Percentiles rank a stretch among this genome's conserved stretches.
Conservation (phyloP, 2,113 vertebrate genomes). For the Catagonus wagneri region DNA sequence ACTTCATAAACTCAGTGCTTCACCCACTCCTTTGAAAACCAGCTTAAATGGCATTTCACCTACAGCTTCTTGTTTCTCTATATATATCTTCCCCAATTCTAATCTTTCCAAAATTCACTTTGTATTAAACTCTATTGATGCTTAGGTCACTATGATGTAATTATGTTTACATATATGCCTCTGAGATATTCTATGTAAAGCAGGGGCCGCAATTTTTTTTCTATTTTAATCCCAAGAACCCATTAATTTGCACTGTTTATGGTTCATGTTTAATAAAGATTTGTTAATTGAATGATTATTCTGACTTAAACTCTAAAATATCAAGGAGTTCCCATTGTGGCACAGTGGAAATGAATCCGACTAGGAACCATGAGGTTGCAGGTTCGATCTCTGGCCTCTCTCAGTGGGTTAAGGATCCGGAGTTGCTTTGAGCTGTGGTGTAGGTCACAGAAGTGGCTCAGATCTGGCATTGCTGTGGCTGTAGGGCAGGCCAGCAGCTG, state of each 20-base stretch:
- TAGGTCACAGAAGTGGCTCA: too few relatives aligned
- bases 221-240: not conserved
- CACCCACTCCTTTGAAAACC: not conserved
- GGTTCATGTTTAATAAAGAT: not conserved
- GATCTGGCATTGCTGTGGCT: too few relatives aligned
- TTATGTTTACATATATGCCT: not conserved
- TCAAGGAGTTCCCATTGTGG: too few relatives aligned
- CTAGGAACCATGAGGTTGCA: too few relatives aligned
- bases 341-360: too few relatives aligned
- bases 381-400: too few relatives aligned
- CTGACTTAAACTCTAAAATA: not conserved
- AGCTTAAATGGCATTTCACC: not conserved
- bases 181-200: not conserved
- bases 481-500: too few relatives aligned
- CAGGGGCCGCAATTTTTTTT: not conserved
- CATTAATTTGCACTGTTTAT: not conserved
- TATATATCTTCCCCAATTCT: not conserved
- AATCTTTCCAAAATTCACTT: not conserved
- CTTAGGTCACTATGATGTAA: not conserved
- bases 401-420: too few relatives aligned
- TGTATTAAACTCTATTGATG: not conserved
- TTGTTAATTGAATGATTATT: conserved; percentile 21
- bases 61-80: not conserved
- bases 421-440: too few relatives aligned
- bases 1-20: not conserved